Conservation (phyloP, 2,888 invertebrate species). For the Morpho deidamia region DNA sequence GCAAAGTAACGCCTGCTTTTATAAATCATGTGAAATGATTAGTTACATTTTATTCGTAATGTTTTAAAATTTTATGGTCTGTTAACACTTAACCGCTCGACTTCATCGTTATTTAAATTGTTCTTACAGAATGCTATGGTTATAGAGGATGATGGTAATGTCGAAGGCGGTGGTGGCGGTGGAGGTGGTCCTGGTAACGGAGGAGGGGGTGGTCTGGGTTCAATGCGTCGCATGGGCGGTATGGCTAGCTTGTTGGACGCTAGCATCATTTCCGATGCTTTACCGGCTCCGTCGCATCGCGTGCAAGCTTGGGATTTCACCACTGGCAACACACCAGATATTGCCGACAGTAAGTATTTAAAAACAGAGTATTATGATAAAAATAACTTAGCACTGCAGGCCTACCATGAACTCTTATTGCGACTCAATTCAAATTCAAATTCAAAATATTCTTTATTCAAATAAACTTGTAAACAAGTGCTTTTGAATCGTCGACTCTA, state of each 20-base stretch:
- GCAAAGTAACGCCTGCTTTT: no score
- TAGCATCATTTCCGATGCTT: slow-evolving; percentile 68
- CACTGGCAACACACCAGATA: slow-evolving; percentile 83
- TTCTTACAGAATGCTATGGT: slow-evolving; percentile 60
- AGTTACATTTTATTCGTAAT: no score
- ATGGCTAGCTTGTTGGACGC: slow-evolving; percentile 63
- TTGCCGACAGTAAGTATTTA: slow-evolving; percentile 81
- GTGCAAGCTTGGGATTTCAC: slow-evolving; percentile 93
- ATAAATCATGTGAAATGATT: no score
- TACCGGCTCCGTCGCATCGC: slow-evolving; percentile 84
- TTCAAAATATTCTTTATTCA: no score
- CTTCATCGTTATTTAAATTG: background rate
- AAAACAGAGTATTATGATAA: no score
- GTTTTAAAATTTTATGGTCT: no score
- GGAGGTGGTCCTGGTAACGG: slow-evolving; percentile 25
- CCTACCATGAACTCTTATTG: no score
- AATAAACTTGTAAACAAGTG: no score
- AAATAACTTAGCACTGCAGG: no score
- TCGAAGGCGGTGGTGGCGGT: slow-evolving; percentile 25
- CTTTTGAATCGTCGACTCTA: no score
- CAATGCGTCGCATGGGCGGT: slow-evolving; percentile 46
- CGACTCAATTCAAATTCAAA: no score
- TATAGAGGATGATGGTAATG: slow-evolving; percentile 62
- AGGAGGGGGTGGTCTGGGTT: slow-evolving; percentile 37
- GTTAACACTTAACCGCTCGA: no score